phyloP scores from a whole-genome alignment of 53 echinoderm and acorn worm genomes.

The Pentamera pediparva region DNA sequence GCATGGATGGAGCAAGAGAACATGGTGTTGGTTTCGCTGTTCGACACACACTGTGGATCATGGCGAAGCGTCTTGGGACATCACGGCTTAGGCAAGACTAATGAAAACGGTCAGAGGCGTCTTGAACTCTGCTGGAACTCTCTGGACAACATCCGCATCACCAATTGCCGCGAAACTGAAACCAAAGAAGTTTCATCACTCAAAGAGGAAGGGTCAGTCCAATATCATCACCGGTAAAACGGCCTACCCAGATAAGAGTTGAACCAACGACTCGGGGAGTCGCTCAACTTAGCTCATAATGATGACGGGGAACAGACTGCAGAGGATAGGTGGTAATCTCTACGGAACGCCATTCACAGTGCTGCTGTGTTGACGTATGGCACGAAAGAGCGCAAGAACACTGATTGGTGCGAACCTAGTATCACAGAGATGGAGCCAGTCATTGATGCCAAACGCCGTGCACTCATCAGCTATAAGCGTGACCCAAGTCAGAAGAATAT shows the following conservation, averaged over 20 bases:
- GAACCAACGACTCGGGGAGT: too few species aligned
- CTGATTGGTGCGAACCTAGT: constrained; percentile 30
- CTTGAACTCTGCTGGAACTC: too few species aligned
- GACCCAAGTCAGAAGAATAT: background rate
- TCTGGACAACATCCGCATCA: background rate
- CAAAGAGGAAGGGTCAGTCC: background rate
- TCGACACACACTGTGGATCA: background rate
- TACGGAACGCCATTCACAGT: background rate
- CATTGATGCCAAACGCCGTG: constrained; percentile 29
- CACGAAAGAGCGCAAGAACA: constrained; percentile 6
- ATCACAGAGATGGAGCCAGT: constrained; percentile 19
- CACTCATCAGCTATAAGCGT: constrained; percentile 7
- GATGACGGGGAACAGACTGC: too few species aligned
- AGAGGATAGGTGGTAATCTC: background rate
- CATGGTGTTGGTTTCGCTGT: too few species aligned
- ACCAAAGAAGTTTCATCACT: background rate
- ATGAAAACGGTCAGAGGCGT: too few species aligned
- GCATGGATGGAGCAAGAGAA: constrained; percentile 4
- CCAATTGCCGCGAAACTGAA: background rate
- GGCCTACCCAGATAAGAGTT: background rate
- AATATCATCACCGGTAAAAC: background rate
- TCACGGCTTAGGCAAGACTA: too few species aligned
- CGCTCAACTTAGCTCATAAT: background rate
- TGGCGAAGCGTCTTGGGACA: too few species aligned
- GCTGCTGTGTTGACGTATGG: constrained; percentile 4